These are phyloP conservation scores for Irena cyanogastra DNA, from an alignment of 2,113 vertebrate species.

Conservation along the genomic window DNA sequence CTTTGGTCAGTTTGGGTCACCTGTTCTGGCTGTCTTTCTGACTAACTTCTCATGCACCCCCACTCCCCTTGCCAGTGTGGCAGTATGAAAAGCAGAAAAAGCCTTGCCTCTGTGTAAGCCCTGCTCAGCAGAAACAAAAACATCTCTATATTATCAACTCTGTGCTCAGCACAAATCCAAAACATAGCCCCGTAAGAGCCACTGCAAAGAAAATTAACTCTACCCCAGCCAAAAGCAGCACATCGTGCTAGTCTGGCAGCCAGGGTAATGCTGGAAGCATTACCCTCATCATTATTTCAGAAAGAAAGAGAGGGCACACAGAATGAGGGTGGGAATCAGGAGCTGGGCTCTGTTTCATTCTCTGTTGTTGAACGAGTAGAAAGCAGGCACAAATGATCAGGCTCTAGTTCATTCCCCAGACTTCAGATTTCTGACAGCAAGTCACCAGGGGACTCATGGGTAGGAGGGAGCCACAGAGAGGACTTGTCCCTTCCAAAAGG, in stretches of 20 bases:
- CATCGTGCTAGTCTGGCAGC: not conserved
- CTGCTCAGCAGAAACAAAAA: not conserved
- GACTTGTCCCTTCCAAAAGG: not conserved
- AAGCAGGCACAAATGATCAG: not conserved
- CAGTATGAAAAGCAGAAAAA: not conserved
- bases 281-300: not conserved
- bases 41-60: not conserved
- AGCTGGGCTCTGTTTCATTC: not conserved
- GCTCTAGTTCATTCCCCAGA: not conserved
- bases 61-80: not conserved
- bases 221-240: not conserved
- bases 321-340: not conserved
- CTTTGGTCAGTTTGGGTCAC: not conserved
- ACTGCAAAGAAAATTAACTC: not conserved
- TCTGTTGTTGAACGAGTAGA: fast-evolving
- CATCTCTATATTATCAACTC: not conserved
- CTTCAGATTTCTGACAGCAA: not conserved
- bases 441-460: not conserved
- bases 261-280: not conserved
- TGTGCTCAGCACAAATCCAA: not conserved
- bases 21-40: not conserved
- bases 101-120: not conserved
- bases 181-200: not conserved
- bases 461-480: not conserved
- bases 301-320: not conserved